These are phyloP conservation scores for Ephestia elutella DNA, from an alignment of 1,140 invertebrate genomes.

Conservation along the genomic window DNA sequence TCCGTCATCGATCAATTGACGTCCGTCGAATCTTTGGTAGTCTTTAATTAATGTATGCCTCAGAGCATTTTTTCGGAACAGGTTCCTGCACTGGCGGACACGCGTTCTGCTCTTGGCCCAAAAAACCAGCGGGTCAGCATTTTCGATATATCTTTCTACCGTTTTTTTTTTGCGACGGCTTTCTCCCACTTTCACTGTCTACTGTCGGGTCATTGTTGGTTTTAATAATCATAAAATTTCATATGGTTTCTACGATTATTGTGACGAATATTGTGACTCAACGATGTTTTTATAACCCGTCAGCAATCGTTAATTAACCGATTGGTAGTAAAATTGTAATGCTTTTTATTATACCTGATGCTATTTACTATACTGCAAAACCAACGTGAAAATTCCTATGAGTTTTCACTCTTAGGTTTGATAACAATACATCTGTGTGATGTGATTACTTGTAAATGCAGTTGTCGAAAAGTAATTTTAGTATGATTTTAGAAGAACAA, in stretches of 20 bases:
- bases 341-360: neutral
- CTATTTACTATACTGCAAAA: too few relatives aligned
- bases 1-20: neutral
- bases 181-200: slow-evolving; percentile 27
- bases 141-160: slow-evolving; percentile 3
- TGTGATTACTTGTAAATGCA: too few relatives aligned
- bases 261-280: neutral
- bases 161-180: slow-evolving; percentile 27
- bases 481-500: too few relatives aligned
- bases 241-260: neutral
- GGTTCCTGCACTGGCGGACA: neutral
- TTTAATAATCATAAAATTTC: neutral
- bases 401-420: too few relatives aligned
- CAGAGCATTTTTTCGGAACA: neutral
- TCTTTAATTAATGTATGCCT: neutral
- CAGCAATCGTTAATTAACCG: neutral
- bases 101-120: slow-evolving; percentile 6
- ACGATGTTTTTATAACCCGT: neutral
- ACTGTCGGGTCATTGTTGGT: neutral
- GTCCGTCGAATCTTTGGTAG: neutral
- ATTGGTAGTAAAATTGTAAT: neutral
- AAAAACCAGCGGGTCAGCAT: slow-evolving; percentile 5
- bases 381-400: neutral
- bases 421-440: too few relatives aligned
- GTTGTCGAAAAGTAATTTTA: too few relatives aligned